Base-by-base conservation (phyloP, 2,113 vertebrate species). In the Stegostoma tigrinum region DNA sequence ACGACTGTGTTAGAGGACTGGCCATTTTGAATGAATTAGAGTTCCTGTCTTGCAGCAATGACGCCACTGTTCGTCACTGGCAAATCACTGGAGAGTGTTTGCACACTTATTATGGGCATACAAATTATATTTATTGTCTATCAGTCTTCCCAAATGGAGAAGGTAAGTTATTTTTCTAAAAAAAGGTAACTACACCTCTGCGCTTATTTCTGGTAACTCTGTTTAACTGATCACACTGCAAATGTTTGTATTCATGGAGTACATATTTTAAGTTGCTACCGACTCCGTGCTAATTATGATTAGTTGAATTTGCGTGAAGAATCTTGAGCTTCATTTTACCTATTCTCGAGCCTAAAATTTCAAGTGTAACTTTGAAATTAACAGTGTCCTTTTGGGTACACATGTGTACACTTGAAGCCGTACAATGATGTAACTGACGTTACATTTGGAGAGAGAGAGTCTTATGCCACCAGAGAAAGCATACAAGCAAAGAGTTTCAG, bases 21-120 rank as follows among this genome's bases (percentile, higher is more conserved):
- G 99, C 98, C 45, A 98, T 99, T 96, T 96, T 99, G 96, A 99
- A 97, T 97, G 98, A 98, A 96, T 97, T 96, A 34, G 98, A 99
- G 97, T 99, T 99, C 97, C 98, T 99, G 97, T 99, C 99, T 64
- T 99, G 99, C 97, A 98, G 99, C 97, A 99, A 99, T 95, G 99
- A 99, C 96, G 97, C 98, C 42, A 99, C 98, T 96, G 97, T 99
- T 96, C 98, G 99, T 97, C 98, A 98, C 96, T 99, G 99, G 99
- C 97, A 98, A n/a, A 98, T 99, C 96, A 98, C 98, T 93, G 99
- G 99, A 6, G 98, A 99, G 94, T 99, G 99, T 96, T 96, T 99
- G 70, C 98, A 99, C 96, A 97, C 99, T 64, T 99, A 98, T 96
- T 98, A 98, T 96, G 98, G 98, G 89, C 99, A 99, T 97, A 99